phyloP scores from a whole-genome alignment of 1,140 invertebrate species.

The Sarcophaga peregrina region DNA sequence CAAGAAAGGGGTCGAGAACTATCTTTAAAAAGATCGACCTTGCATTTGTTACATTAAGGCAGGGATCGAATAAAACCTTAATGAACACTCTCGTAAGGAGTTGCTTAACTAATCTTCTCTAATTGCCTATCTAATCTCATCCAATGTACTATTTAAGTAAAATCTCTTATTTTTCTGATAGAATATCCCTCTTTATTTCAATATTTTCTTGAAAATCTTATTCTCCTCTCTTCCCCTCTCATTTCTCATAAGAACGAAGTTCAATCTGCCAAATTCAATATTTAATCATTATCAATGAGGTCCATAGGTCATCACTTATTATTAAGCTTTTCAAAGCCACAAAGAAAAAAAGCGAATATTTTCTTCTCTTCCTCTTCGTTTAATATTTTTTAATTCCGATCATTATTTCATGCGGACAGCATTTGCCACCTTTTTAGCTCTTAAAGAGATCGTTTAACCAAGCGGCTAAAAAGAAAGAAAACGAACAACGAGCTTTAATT shows the following conservation, averaged over 20 bases:
- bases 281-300: conserved; percentile 1
- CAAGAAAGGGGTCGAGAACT: too few relatives aligned
- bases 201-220: too few relatives aligned
- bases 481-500: not conserved
- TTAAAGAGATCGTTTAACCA: not conserved
- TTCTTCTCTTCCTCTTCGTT: too few relatives aligned
- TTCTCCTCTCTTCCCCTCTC: not conserved
- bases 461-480: not conserved
- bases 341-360: too few relatives aligned
- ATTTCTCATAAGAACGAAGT: not conserved
- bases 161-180: not conserved
- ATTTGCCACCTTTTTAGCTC: not conserved
- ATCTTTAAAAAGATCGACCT: too few relatives aligned
- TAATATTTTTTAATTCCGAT: not conserved
- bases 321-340: not conserved
- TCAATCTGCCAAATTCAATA: conserved; percentile 1
- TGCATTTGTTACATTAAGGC: too few relatives aligned
- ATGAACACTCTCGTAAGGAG: too few relatives aligned
- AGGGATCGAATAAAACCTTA: too few relatives aligned
- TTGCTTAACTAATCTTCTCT: too few relatives aligned
- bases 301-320: not conserved
- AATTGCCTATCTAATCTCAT: too few relatives aligned
- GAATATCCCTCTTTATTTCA: too few relatives aligned
- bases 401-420: not conserved
- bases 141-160: not conserved